These are phyloP conservation scores for Craniophora ligustri DNA, from an alignment of 2,888 invertebrate species.

Conservation along the genomic window DNA sequence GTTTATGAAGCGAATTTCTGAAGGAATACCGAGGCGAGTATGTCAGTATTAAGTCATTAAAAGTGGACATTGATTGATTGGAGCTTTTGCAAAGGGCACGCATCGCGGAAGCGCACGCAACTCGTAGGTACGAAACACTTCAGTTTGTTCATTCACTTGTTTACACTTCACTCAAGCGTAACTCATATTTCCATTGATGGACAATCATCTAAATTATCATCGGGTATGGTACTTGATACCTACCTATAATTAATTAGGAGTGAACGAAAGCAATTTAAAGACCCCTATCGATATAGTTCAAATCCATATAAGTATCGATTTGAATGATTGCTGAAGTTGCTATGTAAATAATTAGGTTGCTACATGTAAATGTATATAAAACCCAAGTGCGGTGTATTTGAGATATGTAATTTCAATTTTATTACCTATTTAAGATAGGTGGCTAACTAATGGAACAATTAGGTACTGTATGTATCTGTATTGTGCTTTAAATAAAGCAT, in stretches of 20 bases:
- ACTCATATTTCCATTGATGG: constrained; percentile 40
- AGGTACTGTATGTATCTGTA: no score
- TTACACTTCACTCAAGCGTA: constrained; percentile 36
- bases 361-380: no score
- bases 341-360: no score
- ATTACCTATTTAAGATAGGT: no score
- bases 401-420: no score
- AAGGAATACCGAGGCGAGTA: constrained; percentile 65
- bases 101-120: constrained; percentile 80
- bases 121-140: constrained; percentile 64
- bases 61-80: constrained; percentile 82
- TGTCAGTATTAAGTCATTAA: constrained; percentile 86
- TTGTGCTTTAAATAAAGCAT: no score
- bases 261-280: no score
- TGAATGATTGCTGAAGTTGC: no score
- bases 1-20: constrained; percentile 72
- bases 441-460: no score
- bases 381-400: no score
- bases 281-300: no score
- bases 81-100: constrained; percentile 76
- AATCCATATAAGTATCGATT: no score
- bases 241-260: constrained; percentile 8
- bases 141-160: constrained; percentile 56
- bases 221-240: constrained; percentile 34
- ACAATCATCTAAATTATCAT: constrained; percentile 34